These are phyloP conservation scores for Ophiodon elongatus DNA, from an alignment of 2,113 vertebrate species.

Conservation along the genomic window DNA sequence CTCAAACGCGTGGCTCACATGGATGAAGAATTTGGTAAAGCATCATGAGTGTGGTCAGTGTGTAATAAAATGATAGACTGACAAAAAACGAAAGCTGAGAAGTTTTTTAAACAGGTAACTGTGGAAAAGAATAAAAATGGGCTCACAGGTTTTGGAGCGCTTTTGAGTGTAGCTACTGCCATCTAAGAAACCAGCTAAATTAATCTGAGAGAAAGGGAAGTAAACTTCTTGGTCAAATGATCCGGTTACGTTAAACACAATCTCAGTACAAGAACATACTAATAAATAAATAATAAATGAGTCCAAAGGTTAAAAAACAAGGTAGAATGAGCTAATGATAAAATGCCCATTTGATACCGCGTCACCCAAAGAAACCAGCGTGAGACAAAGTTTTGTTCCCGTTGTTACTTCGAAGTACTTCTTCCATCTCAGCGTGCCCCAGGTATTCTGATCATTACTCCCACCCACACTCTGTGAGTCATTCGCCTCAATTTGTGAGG, in stretches of 20 bases:
- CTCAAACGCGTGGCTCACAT: not conserved
- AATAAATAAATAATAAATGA: not conserved
- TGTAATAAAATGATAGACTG: constrained; percentile 9
- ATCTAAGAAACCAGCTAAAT: not conserved
- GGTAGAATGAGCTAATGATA: not conserved
- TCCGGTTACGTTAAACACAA: not conserved
- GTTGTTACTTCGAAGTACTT: constrained; percentile 24
- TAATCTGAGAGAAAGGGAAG: not conserved
- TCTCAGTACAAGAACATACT: not conserved
- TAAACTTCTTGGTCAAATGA: not conserved
- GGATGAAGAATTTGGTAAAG: not conserved
- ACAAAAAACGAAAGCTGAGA: not conserved
- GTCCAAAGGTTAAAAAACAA: not conserved
- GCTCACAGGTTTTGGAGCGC: not conserved
- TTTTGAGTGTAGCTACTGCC: not conserved
- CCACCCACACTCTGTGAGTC: constrained; percentile 65
- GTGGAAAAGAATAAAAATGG: not conserved
- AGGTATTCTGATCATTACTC: constrained; percentile 63
- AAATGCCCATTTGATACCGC: not conserved
- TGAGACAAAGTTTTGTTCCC: not conserved
- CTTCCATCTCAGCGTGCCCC: constrained; percentile 31
- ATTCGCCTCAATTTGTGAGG: constrained; percentile 58
- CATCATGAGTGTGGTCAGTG: not conserved
- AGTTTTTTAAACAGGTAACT: not conserved
- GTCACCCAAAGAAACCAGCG: not conserved